Conservation (phyloP, 2,797 vertebrate species). For the Falco cherrug region DNA sequence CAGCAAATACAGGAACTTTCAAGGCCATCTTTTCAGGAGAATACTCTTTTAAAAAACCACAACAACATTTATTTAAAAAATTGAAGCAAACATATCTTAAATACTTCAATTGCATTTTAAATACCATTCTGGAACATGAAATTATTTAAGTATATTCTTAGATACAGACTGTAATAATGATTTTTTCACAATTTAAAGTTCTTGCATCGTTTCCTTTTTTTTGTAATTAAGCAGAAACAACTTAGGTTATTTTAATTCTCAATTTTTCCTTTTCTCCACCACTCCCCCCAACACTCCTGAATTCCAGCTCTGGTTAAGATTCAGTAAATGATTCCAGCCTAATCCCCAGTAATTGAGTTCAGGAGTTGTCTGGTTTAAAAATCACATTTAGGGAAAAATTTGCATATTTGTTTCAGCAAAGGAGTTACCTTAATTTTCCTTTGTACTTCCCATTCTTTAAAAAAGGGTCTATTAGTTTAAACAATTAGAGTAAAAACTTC, state of each 20-base stretch:
- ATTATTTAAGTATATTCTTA: background rate
- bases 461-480: background rate
- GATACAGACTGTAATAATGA: background rate
- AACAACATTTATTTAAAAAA: background rate
- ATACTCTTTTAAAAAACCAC: background rate
- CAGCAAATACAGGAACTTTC: background rate
- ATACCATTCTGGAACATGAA: background rate
- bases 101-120: slow-evolving; percentile 46
- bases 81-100: slow-evolving; percentile 1
- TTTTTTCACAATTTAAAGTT: slow-evolving; percentile 19
- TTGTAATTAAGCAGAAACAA: slow-evolving; percentile 23
- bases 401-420: background rate
- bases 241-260: background rate
- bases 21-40: background rate
- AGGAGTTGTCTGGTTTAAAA: slow-evolving; percentile 31
- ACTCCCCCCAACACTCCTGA: background rate
- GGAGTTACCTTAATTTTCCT: background rate
- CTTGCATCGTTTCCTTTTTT: slow-evolving; percentile 29
- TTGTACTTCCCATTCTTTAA: background rate
- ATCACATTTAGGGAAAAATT: background rate
- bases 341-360: background rate
- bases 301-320: background rate
- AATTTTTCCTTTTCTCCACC: background rate
- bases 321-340: background rate
- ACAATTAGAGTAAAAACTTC: background rate